These are phyloP conservation scores for Hipparchia semele DNA, from an alignment of 2,888 invertebrate genomes.

Conservation along the genomic window DNA sequence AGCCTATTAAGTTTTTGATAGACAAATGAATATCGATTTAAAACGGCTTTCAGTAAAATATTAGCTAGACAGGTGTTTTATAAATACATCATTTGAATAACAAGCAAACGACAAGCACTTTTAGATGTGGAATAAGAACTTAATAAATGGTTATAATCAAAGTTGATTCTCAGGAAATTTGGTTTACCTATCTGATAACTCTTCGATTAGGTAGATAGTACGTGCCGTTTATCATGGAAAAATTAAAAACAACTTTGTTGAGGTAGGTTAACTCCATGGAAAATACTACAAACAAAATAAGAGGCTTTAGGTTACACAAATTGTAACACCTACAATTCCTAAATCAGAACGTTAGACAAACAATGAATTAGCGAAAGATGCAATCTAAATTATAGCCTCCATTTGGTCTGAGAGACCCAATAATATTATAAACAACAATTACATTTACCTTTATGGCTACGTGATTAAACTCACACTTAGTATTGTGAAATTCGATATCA, in stretches of 20 bases:
- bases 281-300: neutral
- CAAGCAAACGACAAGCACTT: too few species aligned
- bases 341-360: neutral
- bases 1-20: neutral
- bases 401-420: neutral
- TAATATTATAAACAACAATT: neutral
- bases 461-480: constrained; percentile 33
- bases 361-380: constrained; percentile 13
- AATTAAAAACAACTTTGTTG: neutral
- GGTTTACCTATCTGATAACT: too few species aligned
- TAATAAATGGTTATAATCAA: too few species aligned
- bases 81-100: neutral
- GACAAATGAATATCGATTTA: neutral
- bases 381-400: neutral
- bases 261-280: neutral
- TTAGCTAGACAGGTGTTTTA: neutral
- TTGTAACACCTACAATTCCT: neutral
- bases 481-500: constrained; percentile 21
- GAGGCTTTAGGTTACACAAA: neutral
- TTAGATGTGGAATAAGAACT: too few species aligned
- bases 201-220: too few species aligned
- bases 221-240: too few species aligned
- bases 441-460: constrained; percentile 22
- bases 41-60: neutral
- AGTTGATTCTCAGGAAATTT: too few species aligned